Base-by-base conservation (phyloP, 2,113 vertebrate genomes). In the Elephantulus edwardii region DNA sequence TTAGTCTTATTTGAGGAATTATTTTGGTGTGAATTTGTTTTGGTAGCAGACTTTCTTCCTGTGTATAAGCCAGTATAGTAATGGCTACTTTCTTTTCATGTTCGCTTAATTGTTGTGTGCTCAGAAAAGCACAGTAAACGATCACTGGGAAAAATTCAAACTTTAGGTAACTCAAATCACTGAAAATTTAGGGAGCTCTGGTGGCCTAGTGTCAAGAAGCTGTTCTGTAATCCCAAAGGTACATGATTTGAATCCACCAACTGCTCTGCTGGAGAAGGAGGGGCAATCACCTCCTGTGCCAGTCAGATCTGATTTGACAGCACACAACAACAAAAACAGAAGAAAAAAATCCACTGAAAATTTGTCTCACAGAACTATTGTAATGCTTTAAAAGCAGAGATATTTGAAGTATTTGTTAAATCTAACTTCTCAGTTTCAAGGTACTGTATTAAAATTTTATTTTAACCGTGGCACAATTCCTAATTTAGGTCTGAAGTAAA, bases 321-420 rank as follows among this genome's bases (percentile, higher is more conserved):
- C n/a, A n/a, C n/a, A n/a, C n/a, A n/a, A n/a, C n/a, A n/a, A n/a
- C n/a, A n/a, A n/a, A n/a, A n/a, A n/a, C n/a, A n/a, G n/a, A n/a
- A n/a, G n/a, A n/a, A n/a, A n/a, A n/a, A n/a, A n/a, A n/a, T n/a
- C n/a, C 86, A 72, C 60, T 83, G 60, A 76, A 89, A 82, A 70
- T 30, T 44, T 91, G 11, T 40, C 38, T 93, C 62, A 84, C 38
- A 78, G 50, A 28, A 13, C 88, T 82, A 54, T 44, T 87, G 22
- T 93, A 58, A 54, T 84, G 52, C 3, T 70, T 92, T 93, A 83
- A 56, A 28, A 83, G 48, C n/a, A 46, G 46, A 91, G 26, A 48
- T 76, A 92, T 75, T 95, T 94, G 76, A 85, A 75, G 35, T 86
- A 11, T 44, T 89, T 82, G 0, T 71, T 79, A 92, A 28, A 92